Conservation (phyloP, 2,888 invertebrate species). For the Scaptomyza flava region DNA sequence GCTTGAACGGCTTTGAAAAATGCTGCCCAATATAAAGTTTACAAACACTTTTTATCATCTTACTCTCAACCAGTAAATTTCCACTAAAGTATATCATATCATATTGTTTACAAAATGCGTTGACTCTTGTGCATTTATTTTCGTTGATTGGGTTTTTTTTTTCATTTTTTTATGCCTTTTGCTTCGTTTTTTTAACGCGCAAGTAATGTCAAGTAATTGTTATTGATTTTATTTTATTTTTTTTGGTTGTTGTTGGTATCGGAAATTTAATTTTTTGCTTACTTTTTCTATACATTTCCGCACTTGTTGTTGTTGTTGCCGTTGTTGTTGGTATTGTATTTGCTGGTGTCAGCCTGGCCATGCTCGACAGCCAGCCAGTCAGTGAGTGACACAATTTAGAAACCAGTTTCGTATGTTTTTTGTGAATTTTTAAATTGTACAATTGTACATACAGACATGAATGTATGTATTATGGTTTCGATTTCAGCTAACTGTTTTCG, state of each 20-base stretch:
- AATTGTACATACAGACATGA: not conserved
- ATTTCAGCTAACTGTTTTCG: constrained; percentile 48
- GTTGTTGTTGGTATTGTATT: not conserved
- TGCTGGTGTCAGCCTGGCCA: constrained; percentile 1
- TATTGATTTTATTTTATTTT: constrained; percentile 64
- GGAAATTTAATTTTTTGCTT: constrained; percentile 26
- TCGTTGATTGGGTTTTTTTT: not conserved
- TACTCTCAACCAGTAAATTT: constrained; percentile 26
- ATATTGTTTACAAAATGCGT: constrained; percentile 14
- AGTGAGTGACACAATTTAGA: constrained; percentile 73
- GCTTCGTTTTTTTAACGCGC: constrained; percentile 28
- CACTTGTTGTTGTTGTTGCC: constrained; percentile 34
- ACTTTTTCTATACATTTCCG: constrained; percentile 62
- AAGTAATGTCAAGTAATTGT: constrained; percentile 74
- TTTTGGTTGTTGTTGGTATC: constrained; percentile 19
- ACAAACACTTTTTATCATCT: not conserved
- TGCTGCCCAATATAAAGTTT: constrained; percentile 30
- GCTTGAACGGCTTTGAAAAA: constrained; percentile 9
- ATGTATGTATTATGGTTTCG: constrained; percentile 24
- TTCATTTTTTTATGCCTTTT: constrained; percentile 21
- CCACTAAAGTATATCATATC: not conserved
- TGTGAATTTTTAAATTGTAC: constrained; percentile 25
- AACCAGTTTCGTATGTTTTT: constrained; percentile 62
- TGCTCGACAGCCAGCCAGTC: constrained; percentile 57
- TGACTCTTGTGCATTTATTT: constrained; percentile 28